Conservation (phyloP, 2,797 vertebrate genomes). For the Astyanax mexicanus region DNA sequence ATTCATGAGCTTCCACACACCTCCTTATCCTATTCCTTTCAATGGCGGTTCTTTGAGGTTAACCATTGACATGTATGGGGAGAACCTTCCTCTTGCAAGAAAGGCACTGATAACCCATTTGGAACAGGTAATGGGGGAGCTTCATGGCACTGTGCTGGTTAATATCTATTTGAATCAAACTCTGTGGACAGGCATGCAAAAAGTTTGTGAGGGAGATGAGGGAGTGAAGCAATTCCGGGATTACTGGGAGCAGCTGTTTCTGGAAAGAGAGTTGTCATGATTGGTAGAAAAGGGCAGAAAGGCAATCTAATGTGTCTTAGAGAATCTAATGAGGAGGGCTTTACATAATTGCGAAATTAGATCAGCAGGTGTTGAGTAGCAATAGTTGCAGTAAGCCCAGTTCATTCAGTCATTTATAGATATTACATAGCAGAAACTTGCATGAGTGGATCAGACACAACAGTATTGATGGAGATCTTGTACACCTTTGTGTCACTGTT, state of each 20-base stretch:
- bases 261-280: constrained; percentile 47
- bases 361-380: background rate
- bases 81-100: constrained; percentile 39
- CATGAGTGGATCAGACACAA: too few species aligned
- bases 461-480: too few species aligned
- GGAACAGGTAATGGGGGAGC: constrained; percentile 39
- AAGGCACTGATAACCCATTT: constrained; percentile 54
- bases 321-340: background rate
- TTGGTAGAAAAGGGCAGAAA: background rate
- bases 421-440: background rate
- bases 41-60: constrained; percentile 52
- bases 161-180: constrained; percentile 53
- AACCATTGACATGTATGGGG: constrained; percentile 62
- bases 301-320: background rate
- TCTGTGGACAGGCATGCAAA: constrained; percentile 47
- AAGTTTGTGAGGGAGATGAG: constrained; percentile 55
- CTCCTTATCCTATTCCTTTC: constrained; percentile 56
- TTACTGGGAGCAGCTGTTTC: constrained; percentile 52
- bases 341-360: background rate
- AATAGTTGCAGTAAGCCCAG: background rate
- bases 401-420: background rate
- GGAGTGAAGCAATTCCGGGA: constrained; percentile 20
- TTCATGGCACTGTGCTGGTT: constrained; percentile 45
- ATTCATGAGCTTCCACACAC: constrained; percentile 59
- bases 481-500: too few species aligned